Evolutionary conservation across 1,140 invertebrate genomes (phyloP).

Genomic region (Drosophila simulans): DNA sequence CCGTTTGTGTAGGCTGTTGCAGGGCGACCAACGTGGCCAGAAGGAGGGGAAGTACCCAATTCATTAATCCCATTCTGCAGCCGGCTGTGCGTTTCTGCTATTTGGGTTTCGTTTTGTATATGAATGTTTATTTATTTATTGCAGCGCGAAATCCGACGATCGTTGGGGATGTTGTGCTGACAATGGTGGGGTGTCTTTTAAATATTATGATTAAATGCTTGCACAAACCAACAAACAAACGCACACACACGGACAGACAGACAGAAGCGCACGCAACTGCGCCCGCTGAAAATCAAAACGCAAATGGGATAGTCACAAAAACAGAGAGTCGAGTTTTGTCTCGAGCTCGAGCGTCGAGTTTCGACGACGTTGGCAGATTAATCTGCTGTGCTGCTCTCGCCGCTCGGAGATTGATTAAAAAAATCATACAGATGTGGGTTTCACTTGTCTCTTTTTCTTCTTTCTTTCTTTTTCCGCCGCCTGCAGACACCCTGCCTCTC

Average conservation of each 20-base stretch:
- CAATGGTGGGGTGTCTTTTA: background rate
- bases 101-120: background rate
- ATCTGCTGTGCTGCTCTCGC: slow-evolving; percentile 13
- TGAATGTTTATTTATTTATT: background rate
- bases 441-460: slow-evolving; percentile 15
- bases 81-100: slow-evolving; percentile 13
- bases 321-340: slow-evolving; percentile 33
- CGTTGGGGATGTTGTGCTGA: slow-evolving; percentile 7
- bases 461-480: slow-evolving; percentile 3
- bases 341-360: slow-evolving; percentile 17
- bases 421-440: slow-evolving; percentile 18
- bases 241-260: slow-evolving; percentile 8
- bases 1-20: slow-evolving; percentile 51
- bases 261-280: slow-evolving; percentile 45
- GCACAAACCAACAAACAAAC: slow-evolving; percentile 7
- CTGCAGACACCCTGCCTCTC: slow-evolving; percentile 19
- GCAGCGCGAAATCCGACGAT: slow-evolving; percentile 9
- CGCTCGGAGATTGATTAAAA: slow-evolving; percentile 31
- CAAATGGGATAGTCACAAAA: slow-evolving; percentile 51
- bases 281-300: slow-evolving; percentile 57
- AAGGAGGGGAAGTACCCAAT: slow-evolving; percentile 31
- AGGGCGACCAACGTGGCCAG: slow-evolving; percentile 24
- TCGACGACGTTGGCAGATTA: slow-evolving; percentile 7
- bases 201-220: slow-evolving; percentile 35
- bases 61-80: slow-evolving; percentile 19